These are phyloP conservation scores for Griposia aprilina DNA, from an alignment of 2,888 invertebrate species.

Conservation along the genomic window DNA sequence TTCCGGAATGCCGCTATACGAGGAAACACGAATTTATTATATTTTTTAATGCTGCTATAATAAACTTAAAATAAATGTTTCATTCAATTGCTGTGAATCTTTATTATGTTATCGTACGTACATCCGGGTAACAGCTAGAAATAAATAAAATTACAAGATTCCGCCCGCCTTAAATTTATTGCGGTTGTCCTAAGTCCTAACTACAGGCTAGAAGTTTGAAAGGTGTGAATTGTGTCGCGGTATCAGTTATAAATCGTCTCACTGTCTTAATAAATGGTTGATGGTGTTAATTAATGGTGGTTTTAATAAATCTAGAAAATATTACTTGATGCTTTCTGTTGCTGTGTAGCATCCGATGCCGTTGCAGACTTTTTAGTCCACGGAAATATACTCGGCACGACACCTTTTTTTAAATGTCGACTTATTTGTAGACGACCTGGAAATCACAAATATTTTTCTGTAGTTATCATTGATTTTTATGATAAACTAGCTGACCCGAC, in stretches of 20 bases:
- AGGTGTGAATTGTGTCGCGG: background rate
- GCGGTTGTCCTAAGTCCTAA: background rate
- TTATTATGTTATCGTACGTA: background rate
- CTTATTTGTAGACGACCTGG: slow-evolving; percentile 22
- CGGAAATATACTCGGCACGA: slow-evolving; percentile 48
- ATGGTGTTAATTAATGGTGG: background rate
- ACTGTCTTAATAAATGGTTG: background rate
- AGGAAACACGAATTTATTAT: background rate
- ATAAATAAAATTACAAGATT: background rate
- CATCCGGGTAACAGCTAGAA: background rate
- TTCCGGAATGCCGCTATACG: background rate
- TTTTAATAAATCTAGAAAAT: background rate
- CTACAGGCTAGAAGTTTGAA: background rate
- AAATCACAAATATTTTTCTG: background rate
- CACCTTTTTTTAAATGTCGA: slow-evolving; percentile 47
- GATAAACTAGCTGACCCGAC: no score
- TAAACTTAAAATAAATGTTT: background rate
- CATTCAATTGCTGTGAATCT: background rate
- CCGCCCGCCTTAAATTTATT: background rate
- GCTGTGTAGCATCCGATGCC: background rate
- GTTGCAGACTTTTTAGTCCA: slow-evolving; percentile 28
- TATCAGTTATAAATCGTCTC: background rate
- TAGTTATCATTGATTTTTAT: background rate
- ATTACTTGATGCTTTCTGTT: slow-evolving; percentile 20
- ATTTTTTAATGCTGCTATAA: background rate